Evolutionary conservation across 2,888 invertebrate species (phyloP).

Genomic region (Leuctra nigra): DNA sequence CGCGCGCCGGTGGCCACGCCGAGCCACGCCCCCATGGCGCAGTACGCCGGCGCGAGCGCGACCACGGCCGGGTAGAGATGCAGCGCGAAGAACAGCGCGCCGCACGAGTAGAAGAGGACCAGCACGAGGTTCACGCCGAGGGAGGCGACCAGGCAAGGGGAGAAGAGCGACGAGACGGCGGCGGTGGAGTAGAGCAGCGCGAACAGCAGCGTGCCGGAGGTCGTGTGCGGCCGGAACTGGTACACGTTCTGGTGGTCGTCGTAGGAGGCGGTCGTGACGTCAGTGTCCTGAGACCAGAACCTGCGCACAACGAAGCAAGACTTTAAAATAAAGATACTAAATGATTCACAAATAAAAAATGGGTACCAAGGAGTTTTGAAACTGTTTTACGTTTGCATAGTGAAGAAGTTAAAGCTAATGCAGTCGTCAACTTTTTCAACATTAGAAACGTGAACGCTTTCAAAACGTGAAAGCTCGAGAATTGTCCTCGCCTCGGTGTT

Average conservation of each 20-base stretch:
- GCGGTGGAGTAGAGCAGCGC: slow-evolving; percentile 55
- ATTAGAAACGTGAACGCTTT: no score
- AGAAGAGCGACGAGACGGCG: slow-evolving; percentile 48
- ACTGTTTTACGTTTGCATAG: no score
- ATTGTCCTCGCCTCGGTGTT: no score
- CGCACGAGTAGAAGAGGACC: slow-evolving; percentile 45
- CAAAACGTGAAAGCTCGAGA: no score
- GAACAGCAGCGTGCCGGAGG: slow-evolving; percentile 53
- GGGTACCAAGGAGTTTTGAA: no score
- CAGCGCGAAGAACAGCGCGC: slow-evolving; percentile 53
- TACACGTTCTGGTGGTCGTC: background rate
- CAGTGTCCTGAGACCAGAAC: slow-evolving; percentile 7
- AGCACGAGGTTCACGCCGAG: slow-evolving; percentile 46
- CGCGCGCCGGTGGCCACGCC: slow-evolving; percentile 38
- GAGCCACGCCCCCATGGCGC: slow-evolving; percentile 51
- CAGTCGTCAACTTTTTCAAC: no score
- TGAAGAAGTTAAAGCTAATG: no score
- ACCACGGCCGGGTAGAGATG: slow-evolving; percentile 52
- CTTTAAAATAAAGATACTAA: no score
- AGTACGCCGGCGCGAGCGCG: slow-evolving; percentile 47
- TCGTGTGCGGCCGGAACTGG: slow-evolving; percentile 9
- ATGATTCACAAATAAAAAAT: no score
- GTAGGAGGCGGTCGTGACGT: background rate
- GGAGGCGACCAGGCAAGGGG: slow-evolving; percentile 47
- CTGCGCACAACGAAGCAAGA: background rate